These are phyloP conservation scores for Labia minor DNA, from an alignment of 2,888 invertebrate genomes.

Conservation along the genomic window DNA sequence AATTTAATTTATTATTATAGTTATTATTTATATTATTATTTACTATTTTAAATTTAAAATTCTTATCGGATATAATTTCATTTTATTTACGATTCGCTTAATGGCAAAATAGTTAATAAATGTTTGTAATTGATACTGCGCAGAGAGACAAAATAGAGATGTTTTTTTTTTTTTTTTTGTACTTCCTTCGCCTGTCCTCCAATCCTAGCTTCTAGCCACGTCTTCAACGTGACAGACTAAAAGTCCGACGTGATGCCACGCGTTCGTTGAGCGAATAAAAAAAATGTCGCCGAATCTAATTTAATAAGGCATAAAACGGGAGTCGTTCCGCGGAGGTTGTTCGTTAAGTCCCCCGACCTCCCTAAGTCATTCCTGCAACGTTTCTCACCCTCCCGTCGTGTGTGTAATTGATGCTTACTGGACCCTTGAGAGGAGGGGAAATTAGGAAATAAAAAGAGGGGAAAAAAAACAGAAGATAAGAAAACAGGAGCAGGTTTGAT, in stretches of 20 bases:
- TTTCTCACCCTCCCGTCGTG: neutral
- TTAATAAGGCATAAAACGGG: conserved; percentile 27
- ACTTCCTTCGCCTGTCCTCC: neutral
- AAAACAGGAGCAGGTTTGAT: neutral
- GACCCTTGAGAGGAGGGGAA: neutral
- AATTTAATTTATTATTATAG: no score
- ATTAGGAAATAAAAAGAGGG: neutral
- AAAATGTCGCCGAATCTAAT: conserved; percentile 25
- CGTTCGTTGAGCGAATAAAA: conserved; percentile 15
- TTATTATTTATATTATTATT: no score
- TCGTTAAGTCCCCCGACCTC: neutral
- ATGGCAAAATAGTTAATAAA: no score
- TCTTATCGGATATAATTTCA: no score
- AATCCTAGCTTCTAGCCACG: neutral
- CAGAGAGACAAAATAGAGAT: no score
- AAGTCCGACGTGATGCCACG: neutral
- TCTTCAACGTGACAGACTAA: neutral
- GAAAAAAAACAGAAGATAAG: neutral
- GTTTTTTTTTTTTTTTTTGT: no score
- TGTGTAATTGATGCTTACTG: conserved; percentile 4
- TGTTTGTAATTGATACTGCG: no score
- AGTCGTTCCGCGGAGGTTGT: conserved; percentile 2
- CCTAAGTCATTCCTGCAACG: neutral
- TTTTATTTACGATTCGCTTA: no score
- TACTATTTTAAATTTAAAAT: no score